A percentile compares a stretch with the other conserved stretches of the same genome.
Evolutionary conservation across 2,797 vertebrate species (phyloP).

Genomic region (Chelidonichthys spinosus): DNA sequence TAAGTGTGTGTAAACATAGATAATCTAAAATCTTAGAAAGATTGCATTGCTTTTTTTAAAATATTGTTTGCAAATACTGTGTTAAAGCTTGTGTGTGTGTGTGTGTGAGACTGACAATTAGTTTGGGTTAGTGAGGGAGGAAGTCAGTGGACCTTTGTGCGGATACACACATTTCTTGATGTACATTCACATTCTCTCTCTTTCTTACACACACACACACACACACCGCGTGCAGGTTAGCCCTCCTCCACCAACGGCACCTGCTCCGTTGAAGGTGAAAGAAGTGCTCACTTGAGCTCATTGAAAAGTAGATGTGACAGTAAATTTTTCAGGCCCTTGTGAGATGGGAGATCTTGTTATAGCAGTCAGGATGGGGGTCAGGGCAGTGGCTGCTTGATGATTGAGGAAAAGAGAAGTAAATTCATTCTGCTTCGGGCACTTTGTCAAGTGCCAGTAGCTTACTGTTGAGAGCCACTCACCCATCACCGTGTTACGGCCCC

Average conservation of each 20-base stretch:
- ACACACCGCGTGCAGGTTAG: constrained; percentile 62
- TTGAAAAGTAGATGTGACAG: constrained; percentile 96
- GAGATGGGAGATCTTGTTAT: constrained; percentile 99
- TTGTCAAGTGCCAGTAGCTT: constrained; percentile 99
- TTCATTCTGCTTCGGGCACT: constrained; percentile 99
- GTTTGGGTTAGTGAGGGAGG: constrained; percentile 16
- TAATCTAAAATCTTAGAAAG: neutral
- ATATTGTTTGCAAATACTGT: constrained; percentile 10
- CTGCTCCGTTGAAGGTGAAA: constrained; percentile 95
- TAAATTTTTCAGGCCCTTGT: constrained; percentile 95
- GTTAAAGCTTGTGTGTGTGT: neutral
- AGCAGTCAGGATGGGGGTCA: constrained; percentile 98
- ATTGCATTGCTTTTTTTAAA: neutral
- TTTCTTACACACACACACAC: constrained; percentile 35
- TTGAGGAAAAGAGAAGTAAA: constrained; percentile 99
- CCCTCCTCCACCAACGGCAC: constrained; percentile 71
- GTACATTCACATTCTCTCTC: constrained; percentile 16
- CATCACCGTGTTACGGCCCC: constrained; percentile 97
- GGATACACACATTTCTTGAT: constrained; percentile 15
- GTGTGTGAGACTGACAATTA: neutral
- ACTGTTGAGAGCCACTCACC: constrained; percentile 99
- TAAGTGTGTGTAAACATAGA: constrained; percentile 4
- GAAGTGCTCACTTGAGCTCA: constrained; percentile 95
- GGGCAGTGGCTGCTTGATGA: constrained; percentile 99
- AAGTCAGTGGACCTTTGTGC: constrained; percentile 15